Evolutionary conservation across 2,797 vertebrate genomes (phyloP).

Genomic region (Atherinosoma microstoma): DNA sequence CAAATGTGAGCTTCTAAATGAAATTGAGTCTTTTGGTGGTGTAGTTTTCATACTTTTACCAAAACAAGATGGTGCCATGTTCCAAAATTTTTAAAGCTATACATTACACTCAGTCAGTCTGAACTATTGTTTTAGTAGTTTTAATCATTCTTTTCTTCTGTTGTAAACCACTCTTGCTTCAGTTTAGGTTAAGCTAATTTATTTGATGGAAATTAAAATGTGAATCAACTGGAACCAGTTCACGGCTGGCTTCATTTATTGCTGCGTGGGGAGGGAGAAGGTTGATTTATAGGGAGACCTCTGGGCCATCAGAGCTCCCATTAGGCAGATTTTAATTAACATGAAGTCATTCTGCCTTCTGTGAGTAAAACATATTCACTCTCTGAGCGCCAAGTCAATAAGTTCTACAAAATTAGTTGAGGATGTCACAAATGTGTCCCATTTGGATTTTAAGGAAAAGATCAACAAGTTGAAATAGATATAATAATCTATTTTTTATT

Average conservation of each 20-base stretch:
- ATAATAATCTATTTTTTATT: background rate
- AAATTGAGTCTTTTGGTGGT: too few species aligned
- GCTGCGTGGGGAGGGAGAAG: constrained; percentile 41
- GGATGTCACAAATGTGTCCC: constrained; percentile 14
- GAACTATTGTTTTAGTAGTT: constrained; percentile 24
- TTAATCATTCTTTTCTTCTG: constrained; percentile 23
- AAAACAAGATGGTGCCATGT: background rate
- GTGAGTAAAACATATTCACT: constrained; percentile 53
- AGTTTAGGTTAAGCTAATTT: constrained; percentile 67
- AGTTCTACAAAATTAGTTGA: constrained; percentile 45
- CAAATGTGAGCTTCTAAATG: too few species aligned
- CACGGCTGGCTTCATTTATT: constrained; percentile 75
- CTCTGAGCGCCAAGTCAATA: constrained; percentile 31
- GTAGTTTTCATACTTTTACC: background rate
- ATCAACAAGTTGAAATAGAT: background rate
- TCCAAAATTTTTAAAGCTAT: constrained; percentile 4
- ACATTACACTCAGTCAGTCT: constrained; percentile 8
- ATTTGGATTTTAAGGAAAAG: background rate
- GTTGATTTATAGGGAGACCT: constrained; percentile 72
- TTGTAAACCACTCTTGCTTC: constrained; percentile 47
- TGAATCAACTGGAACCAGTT: constrained; percentile 72
- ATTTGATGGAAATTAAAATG: constrained; percentile 67
- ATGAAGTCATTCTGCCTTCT: constrained; percentile 51
- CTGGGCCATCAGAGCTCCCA: constrained; percentile 65
- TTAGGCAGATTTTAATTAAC: constrained; percentile 80